phyloP scores from a whole-genome alignment of 2,797 vertebrate genomes.

The Buceros bicornis region DNA sequence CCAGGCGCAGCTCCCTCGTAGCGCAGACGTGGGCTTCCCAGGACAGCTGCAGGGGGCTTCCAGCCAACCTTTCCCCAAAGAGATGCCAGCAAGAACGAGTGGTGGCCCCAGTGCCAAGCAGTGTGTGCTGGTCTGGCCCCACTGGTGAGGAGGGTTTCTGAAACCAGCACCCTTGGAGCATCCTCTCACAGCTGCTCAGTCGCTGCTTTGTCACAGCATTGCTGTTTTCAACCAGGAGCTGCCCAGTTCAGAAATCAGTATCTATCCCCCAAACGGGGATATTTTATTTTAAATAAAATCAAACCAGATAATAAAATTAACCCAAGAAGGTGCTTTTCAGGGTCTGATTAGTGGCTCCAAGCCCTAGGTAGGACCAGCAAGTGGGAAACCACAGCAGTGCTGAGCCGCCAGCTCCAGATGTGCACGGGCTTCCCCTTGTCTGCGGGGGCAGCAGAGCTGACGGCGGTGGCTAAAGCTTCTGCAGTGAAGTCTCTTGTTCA shows the following conservation, averaged over 20 bases:
- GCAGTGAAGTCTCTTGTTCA: not conserved
- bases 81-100: not conserved
- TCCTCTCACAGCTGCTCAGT: not conserved
- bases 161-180: not conserved
- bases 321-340: not conserved
- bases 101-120: fast-evolving
- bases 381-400: not conserved
- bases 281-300: too few relatives aligned
- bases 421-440: not conserved
- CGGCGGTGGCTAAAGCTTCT: fast-evolving
- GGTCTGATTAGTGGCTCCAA: not conserved
- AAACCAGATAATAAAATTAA: not conserved
- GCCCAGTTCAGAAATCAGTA: not conserved
- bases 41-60: not conserved
- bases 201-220: not conserved
- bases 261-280: too few relatives aligned
- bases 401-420: not conserved
- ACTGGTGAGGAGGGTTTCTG: not conserved
- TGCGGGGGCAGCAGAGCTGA: not conserved
- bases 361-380: not conserved
- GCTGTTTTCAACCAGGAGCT: not conserved
- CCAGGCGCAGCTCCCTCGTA: not conserved
- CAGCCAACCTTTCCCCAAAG: not conserved
- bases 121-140: not conserved
- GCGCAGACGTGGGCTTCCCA: not conserved